phyloP scores from a whole-genome alignment of 2,113 vertebrate genomes.

The Spermophilus dauricus region DNA sequence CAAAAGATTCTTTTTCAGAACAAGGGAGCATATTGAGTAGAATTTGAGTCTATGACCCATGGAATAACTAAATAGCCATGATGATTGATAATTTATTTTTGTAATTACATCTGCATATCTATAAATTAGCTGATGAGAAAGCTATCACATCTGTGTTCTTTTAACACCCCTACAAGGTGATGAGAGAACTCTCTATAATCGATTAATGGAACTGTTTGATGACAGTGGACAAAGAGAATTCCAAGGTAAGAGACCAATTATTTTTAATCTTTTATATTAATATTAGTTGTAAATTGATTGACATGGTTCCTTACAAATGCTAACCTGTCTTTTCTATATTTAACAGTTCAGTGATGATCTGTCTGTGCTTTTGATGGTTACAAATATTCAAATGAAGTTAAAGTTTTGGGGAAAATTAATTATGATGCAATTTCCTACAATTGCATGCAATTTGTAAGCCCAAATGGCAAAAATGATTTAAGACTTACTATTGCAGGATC shows the following conservation, averaged over 20 bases:
- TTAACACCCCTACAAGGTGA: conserved; percentile 86
- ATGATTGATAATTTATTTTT: conserved; percentile 6
- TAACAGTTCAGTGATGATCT: background rate
- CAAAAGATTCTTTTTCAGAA: background rate
- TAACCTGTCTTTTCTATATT: conserved; percentile 21
- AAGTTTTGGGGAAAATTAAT: background rate
- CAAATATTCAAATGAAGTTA: conserved; percentile 52
- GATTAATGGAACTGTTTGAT: conserved; percentile 88
- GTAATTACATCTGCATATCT: conserved; percentile 23
- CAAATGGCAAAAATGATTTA: background rate
- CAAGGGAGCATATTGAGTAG: background rate
- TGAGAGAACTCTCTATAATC: conserved; percentile 87
- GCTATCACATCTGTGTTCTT: conserved; percentile 76
- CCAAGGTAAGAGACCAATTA: conserved; percentile 88
- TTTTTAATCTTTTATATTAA: conserved; percentile 35
- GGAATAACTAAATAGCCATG: background rate
- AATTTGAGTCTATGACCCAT: background rate
- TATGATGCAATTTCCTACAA: conserved; percentile 16
- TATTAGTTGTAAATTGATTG: background rate
- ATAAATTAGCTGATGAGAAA: conserved; percentile 34
- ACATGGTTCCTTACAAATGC: background rate
- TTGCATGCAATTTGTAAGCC: background rate
- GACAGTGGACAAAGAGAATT: conserved; percentile 87
- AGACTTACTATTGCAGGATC: background rate
- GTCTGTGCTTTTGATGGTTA: background rate